Conservation (phyloP, 2,888 invertebrate species). For the Crematogaster levior region DNA sequence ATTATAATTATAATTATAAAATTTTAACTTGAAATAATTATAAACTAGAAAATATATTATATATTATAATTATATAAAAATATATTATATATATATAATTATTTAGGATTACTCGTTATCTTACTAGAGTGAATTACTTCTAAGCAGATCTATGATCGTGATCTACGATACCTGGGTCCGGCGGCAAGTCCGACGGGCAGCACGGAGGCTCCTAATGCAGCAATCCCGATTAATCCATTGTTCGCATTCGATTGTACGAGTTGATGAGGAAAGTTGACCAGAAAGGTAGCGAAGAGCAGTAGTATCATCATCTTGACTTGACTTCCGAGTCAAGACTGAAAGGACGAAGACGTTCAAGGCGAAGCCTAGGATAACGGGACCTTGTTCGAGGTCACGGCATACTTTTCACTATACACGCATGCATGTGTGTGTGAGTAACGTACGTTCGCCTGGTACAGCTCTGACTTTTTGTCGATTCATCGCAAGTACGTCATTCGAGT, state of each 20-base stretch:
- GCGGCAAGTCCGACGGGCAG: conserved; percentile 79
- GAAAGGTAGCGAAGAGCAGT: conserved; percentile 76
- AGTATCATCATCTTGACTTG: conserved; percentile 82
- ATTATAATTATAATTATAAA: not conserved
- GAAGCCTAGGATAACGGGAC: conserved; percentile 81
- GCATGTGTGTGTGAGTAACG: conserved; percentile 38
- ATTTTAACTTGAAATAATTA: not conserved
- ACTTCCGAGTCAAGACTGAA: conserved; percentile 83
- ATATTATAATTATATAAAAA: not conserved
- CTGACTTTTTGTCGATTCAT: conserved; percentile 62
- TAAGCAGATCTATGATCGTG: not conserved
- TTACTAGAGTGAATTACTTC: not conserved
- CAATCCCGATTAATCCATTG: conserved; percentile 71
- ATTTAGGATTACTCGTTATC: not conserved
- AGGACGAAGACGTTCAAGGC: conserved; percentile 79
- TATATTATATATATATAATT: not conserved
- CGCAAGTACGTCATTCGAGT: conserved; percentile 68
- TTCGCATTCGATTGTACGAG: conserved; percentile 67
- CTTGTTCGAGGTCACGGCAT: conserved; percentile 84
- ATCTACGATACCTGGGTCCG: conserved; percentile 79
- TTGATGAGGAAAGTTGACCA: conserved; percentile 75
- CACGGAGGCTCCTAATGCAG: conserved; percentile 73
- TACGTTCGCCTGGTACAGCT: conserved; percentile 47
- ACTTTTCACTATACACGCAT: conserved; percentile 77
- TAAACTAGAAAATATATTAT: not conserved